phyloP scores from a whole-genome alignment of 2,113 vertebrate genomes.

The Hippoglossus stenolepis region DNA sequence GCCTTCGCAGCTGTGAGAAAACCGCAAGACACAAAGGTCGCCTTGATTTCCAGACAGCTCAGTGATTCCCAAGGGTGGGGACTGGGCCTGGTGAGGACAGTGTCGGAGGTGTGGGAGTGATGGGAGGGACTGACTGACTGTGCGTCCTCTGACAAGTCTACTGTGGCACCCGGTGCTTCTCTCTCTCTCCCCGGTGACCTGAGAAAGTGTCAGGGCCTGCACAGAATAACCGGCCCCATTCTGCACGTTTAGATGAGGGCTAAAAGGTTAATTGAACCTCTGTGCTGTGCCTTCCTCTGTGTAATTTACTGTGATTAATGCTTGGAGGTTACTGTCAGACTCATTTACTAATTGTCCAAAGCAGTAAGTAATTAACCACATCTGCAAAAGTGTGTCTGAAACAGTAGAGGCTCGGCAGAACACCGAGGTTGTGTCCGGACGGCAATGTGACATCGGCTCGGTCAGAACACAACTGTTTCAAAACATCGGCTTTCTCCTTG shows the following conservation, averaged over 20 bases:
- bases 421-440: conserved; percentile 5
- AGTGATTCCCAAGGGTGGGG: conserved; percentile 55
- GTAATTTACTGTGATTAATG: conserved; percentile 87
- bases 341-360: conserved; percentile 81
- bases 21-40: conserved; percentile 60
- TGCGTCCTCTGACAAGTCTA: conserved; percentile 51
- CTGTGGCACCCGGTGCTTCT: conserved; percentile 51
- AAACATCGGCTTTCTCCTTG: too few species aligned
- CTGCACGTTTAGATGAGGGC: conserved; percentile 72
- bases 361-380: conserved; percentile 78
- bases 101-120: conserved; percentile 1
- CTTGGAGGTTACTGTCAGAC: conserved; percentile 80
- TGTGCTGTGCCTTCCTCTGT: conserved; percentile 79
- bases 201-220: conserved; percentile 59
- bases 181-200: conserved; percentile 63
- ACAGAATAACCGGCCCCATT: conserved; percentile 71
- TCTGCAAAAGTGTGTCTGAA: conserved; percentile 69
- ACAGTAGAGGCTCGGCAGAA: conserved; percentile 31
- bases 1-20: conserved; percentile 53
- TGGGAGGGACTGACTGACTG: conserved; percentile 6
- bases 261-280: conserved; percentile 85
- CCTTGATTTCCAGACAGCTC: conserved; percentile 71
- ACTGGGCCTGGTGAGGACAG: conserved; percentile 47
- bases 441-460: not conserved
- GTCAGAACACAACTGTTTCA: not conserved